Base-by-base conservation (phyloP, 2,113 vertebrate species). In the Myrmecobius fasciatus region DNA sequence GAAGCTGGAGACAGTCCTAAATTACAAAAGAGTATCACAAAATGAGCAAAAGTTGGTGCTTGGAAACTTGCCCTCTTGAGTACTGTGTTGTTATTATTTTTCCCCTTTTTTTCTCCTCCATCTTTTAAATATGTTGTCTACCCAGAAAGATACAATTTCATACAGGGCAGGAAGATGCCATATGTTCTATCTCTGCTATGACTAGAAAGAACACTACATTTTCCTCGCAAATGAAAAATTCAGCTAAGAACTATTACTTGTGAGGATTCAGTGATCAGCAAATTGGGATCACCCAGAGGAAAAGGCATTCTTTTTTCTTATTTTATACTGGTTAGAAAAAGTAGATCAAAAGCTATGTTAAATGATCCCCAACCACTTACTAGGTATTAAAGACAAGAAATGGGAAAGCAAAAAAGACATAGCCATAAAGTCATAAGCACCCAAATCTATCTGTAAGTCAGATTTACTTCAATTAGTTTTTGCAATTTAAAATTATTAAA, bases 181-280 rank as follows among this genome's bases (percentile, higher is more conserved):
- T 96, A 88, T 97, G 96, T 28, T 93, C 95, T 97, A 97, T 97
- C 96, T 96, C 53, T 91, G 24, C 46, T 96, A 22, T 96, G 95
- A 94, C 28, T 96, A 90, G 4, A 89, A 95, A 97, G 51, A 54
- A 94, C n/a, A 25, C 1, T 92, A 22, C 53, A 22, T 92, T 94
- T 97, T 94, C 51, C 43, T 60, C 20, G 43, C 56, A 53, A 52
- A 94, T 94, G 90, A 97, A 97, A 94, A 83, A 43, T 91, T 94
- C 2, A 51, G 89, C 2, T 53, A 96, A 95, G 51, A 43, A 46
- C 89, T 25, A 52, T 92, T 31, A 17, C 83, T 93, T 96, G 91
- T 90, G 14, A 97, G 24, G 93, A 91, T 98, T 98, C 53, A 75
- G 51, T 93, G 31, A 28, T 2, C 96, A 83, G 67, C 67, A 83